Evolutionary conservation across 2,888 invertebrate species (phyloP).

Genomic region (Cantharis lateralis): DNA sequence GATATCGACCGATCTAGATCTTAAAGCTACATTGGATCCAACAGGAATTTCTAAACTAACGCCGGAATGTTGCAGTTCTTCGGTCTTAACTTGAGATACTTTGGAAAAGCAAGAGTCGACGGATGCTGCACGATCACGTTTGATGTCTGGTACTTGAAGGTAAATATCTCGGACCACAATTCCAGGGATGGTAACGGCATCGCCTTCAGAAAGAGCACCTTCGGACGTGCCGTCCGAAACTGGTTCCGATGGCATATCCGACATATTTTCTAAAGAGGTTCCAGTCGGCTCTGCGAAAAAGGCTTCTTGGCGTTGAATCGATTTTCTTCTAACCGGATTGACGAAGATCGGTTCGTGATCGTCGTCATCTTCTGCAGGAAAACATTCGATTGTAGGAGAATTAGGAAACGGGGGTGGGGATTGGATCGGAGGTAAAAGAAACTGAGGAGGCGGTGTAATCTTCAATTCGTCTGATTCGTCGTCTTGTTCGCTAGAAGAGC

Average conservation of each 20-base stretch:
- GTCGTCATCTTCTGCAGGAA: constrained; percentile 55
- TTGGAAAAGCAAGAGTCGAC: constrained; percentile 87
- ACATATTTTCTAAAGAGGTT: constrained; percentile 72
- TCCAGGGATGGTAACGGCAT: constrained; percentile 46
- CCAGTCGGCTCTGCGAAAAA: constrained; percentile 77
- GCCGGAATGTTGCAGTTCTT: constrained; percentile 68
- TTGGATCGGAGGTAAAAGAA: constrained; percentile 58
- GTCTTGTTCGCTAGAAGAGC: constrained; percentile 58
- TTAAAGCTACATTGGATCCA: constrained; percentile 64
- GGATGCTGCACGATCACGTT: constrained; percentile 83
- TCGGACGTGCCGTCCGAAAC: constrained; percentile 55
- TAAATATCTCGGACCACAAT: constrained; percentile 53
- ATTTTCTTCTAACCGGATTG: constrained; percentile 64
- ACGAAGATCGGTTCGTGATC: constrained; percentile 45
- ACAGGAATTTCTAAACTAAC: constrained; percentile 73
- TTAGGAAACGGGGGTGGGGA: constrained; percentile 52
- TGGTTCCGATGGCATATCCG: constrained; percentile 52
- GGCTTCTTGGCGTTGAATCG: constrained; percentile 82
- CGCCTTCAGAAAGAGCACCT: constrained; percentile 46
- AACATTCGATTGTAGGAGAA: constrained; percentile 63
- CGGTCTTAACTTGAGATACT: constrained; percentile 72
- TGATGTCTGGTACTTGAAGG: constrained; percentile 80
- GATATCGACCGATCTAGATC: constrained; percentile 86
- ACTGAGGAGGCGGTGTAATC: constrained; percentile 66
- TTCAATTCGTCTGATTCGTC: constrained; percentile 56